phyloP scores from a whole-genome alignment of 1,140 invertebrate genomes.

The Drosophila teissieri region DNA sequence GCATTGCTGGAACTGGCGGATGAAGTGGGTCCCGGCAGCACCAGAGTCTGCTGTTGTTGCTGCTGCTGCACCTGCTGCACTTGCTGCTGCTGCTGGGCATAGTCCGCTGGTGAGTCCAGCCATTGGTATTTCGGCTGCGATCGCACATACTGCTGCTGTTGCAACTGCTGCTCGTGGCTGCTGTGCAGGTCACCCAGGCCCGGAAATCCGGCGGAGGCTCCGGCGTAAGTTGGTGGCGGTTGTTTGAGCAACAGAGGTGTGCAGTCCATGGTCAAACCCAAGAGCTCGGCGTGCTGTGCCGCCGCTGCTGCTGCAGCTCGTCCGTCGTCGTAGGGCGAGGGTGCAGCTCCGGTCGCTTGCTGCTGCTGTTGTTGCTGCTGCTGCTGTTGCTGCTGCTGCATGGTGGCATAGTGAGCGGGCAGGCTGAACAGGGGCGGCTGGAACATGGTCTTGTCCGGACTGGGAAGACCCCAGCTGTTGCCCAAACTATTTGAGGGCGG shows the following conservation, averaged over 20 bases:
- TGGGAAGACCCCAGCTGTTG: conserved; percentile 86
- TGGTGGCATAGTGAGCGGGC: conserved; percentile 81
- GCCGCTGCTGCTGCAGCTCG: conserved; percentile 59
- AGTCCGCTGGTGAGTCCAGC: conserved; percentile 85
- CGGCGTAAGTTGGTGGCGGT: conserved; percentile 85
- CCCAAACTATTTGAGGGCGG: conserved; percentile 81
- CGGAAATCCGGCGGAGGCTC: conserved; percentile 66
- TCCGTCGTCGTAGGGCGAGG: conserved; percentile 79
- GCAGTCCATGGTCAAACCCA: conserved; percentile 88
- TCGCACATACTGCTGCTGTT: conserved; percentile 70
- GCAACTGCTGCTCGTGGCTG: conserved; percentile 73
- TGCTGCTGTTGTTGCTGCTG: conserved; percentile 73
- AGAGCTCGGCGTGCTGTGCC: conserved; percentile 86
- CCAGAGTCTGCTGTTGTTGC: conserved; percentile 83
- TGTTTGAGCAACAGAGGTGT: conserved; percentile 85
- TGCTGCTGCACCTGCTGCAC: conserved; percentile 59
- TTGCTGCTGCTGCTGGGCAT: conserved; percentile 52
- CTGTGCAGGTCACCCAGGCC: conserved; percentile 74
- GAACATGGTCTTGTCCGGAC: conserved; percentile 87
- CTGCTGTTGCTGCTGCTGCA: conserved; percentile 75
- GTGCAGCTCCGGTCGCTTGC: conserved; percentile 65
- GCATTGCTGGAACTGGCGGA: conserved; percentile 85
- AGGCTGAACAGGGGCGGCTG: conserved; percentile 86
- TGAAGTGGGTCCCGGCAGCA: conserved; percentile 85
- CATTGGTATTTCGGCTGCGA: conserved; percentile 87